Evolutionary conservation across 2,797 vertebrate species (phyloP).

Genomic region (Otolemur crassicaudatus): DNA sequence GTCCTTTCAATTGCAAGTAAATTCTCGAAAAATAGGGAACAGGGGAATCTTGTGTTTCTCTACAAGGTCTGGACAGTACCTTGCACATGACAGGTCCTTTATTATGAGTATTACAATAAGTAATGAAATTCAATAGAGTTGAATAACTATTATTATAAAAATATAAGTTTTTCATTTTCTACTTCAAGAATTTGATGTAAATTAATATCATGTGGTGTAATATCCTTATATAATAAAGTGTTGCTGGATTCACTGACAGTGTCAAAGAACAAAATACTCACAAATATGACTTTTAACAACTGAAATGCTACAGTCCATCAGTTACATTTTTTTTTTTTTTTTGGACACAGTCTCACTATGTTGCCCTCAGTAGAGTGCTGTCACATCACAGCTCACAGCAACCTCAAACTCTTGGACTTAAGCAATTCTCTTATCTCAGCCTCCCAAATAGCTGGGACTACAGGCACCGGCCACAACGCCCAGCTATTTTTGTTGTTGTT

Average conservation of each 20-base stretch:
- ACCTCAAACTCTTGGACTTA: too few relatives aligned
- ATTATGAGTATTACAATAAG: neutral
- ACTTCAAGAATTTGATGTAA: neutral
- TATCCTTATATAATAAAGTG: conserved; percentile 32
- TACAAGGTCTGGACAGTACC: neutral
- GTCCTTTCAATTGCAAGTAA: neutral
- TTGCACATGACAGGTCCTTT: neutral
- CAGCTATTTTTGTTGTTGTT: too few relatives aligned
- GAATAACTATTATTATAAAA: neutral
- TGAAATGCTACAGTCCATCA: neutral
- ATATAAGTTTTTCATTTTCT: conserved; percentile 8
- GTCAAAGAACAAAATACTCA: neutral
- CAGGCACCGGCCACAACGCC: too few relatives aligned
- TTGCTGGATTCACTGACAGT: neutral
- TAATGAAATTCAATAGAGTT: neutral
- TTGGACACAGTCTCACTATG: too few relatives aligned
- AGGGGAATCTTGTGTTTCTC: neutral
- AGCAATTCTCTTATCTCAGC: too few relatives aligned
- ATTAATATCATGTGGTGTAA: neutral
- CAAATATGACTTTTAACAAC: neutral
- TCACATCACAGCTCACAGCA: too few relatives aligned
- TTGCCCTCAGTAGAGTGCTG: too few relatives aligned
- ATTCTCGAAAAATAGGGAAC: neutral
- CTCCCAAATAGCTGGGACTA: too few relatives aligned
- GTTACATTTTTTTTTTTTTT: neutral